Percentiles rank a stretch among this genome's conserved stretches.
Evolutionary conservation across 2,888 invertebrate genomes (phyloP).

Genomic region (Synanthedon andrenaeformis): DNA sequence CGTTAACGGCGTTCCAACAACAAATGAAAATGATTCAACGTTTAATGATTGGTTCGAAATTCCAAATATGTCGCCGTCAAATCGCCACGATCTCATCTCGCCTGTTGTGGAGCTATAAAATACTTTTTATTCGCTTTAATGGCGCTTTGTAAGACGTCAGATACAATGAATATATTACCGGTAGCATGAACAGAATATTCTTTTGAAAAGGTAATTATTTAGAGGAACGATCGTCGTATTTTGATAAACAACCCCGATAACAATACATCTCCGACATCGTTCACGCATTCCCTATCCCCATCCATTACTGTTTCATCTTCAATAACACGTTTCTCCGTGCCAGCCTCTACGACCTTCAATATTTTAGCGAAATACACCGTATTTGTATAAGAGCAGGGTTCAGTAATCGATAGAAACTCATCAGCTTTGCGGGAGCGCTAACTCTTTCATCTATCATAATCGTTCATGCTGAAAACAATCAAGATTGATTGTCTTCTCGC

Average conservation of each 20-base stretch:
- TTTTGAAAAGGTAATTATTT: constrained; percentile 67
- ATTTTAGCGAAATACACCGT: constrained; percentile 30
- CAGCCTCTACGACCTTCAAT: constrained; percentile 23
- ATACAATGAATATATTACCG: constrained; percentile 67
- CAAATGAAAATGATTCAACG: constrained; percentile 43
- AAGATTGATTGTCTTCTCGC: constrained; percentile 53
- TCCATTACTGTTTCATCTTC: constrained; percentile 69
- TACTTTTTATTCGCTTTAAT: constrained; percentile 56
- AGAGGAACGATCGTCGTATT: constrained; percentile 61
- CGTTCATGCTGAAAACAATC: constrained; percentile 72
- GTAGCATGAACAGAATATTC: constrained; percentile 54
- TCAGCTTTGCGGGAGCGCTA: constrained; percentile 62
- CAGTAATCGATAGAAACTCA: constrained; percentile 24
- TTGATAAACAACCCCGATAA: constrained; percentile 66
- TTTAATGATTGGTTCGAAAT: constrained; percentile 27
- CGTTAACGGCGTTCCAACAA: constrained; percentile 25
- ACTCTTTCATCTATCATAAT: constrained; percentile 72
- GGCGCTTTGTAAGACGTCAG: constrained; percentile 63
- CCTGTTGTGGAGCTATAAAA: constrained; percentile 37
- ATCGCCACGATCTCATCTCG: constrained; percentile 31
- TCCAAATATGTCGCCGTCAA: constrained; percentile 37
- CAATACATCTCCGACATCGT: constrained; percentile 66
- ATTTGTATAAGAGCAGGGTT: constrained; percentile 25
- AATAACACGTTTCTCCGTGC: constrained; percentile 59
- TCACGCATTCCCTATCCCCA: constrained; percentile 68